Evolutionary conservation across 2,113 vertebrate genomes (phyloP).

Genomic region (Vidua chalybeata): DNA sequence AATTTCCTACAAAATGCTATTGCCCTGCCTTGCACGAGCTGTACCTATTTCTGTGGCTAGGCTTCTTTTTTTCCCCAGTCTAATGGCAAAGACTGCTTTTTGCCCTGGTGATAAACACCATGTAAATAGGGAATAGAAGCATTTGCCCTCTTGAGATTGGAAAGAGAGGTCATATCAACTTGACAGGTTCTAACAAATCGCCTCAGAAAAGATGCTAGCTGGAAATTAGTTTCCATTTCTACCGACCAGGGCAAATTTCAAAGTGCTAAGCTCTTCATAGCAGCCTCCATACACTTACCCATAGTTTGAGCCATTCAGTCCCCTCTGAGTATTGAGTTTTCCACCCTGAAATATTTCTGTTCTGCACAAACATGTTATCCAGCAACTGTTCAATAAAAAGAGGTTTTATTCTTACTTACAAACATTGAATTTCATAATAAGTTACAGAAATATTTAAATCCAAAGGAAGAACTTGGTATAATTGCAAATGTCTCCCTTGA

Average conservation of each 20-base stretch:
- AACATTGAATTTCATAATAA: not conserved
- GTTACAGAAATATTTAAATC: not conserved
- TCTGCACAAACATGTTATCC: not conserved
- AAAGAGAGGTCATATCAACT: not conserved
- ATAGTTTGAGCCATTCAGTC: not conserved
- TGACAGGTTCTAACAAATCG: not conserved
- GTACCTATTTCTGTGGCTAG: not conserved
- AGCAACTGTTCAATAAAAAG: not conserved
- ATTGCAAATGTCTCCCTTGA: not conserved
- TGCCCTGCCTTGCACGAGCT: not conserved
- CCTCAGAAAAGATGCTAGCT: not conserved
- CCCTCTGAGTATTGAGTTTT: not conserved
- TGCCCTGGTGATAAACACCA: not conserved
- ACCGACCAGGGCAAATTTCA: not conserved
- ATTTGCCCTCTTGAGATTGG: not conserved
- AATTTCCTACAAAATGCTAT: not conserved
- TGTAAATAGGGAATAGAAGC: not conserved
- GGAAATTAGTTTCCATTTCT: constrained; percentile 22
- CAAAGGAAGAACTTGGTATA: not conserved
- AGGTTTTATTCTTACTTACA: not conserved
- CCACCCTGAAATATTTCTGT: not conserved
- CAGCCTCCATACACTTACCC: not conserved
- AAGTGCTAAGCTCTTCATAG: not conserved
- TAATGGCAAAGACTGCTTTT: not conserved
- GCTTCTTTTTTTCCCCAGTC: rapidly evolving